Evolutionary conservation across 2,797 vertebrate species (phyloP).

Genomic region (Pteronotus mesoamericanus): DNA sequence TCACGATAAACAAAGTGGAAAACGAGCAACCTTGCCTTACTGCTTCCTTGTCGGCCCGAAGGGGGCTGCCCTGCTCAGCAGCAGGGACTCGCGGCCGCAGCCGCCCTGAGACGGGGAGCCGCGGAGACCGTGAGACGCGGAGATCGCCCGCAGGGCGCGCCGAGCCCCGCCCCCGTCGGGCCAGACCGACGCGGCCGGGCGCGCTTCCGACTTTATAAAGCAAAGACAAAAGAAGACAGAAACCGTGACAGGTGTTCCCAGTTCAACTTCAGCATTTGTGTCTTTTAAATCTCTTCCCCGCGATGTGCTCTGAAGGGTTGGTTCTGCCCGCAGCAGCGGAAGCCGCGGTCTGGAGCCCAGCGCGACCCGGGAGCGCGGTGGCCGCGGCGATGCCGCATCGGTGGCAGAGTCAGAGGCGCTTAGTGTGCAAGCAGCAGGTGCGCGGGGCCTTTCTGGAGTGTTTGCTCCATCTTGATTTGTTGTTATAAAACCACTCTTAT

Average conservation of each 20-base stretch:
- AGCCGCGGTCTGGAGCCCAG: not conserved
- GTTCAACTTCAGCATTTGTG: not conserved
- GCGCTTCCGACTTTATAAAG: not conserved
- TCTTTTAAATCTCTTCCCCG: no score
- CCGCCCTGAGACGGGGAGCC: no score
- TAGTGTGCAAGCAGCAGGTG: fast-evolving
- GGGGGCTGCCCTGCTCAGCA: not conserved
- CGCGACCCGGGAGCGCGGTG: not conserved
- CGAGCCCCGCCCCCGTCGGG: not conserved
- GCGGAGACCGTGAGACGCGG: no score
- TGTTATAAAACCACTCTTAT: not conserved
- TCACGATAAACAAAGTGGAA: not conserved
- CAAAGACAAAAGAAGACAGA: not conserved
- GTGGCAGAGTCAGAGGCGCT: not conserved
- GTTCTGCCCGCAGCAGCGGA: not conserved
- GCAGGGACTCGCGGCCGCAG: not conserved
- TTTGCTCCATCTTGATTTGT: not conserved
- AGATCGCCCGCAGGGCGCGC: no score
- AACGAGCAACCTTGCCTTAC: not conserved
- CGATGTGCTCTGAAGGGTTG: fast-evolving
- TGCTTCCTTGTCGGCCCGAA: not conserved
- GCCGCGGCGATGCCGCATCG: not conserved
- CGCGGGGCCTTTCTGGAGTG: not conserved
- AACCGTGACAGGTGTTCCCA: fast-evolving
- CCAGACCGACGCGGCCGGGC: not conserved